These are phyloP conservation scores for Lagenorhynchus albirostris DNA, from an alignment of 2,113 vertebrate genomes.

Conservation along the genomic window DNA sequence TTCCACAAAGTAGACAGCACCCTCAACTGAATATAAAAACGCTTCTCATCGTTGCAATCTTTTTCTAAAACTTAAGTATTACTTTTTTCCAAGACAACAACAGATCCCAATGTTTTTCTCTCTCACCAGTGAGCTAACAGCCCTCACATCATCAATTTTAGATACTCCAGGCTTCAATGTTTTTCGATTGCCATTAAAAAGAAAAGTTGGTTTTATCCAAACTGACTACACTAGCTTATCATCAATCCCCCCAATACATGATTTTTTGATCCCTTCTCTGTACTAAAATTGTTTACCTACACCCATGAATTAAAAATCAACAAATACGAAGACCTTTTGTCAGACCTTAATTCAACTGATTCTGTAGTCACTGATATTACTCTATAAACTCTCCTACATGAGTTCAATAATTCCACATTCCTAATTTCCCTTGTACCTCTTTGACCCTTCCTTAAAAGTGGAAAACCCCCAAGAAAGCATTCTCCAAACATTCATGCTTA, in stretches of 20 bases:
- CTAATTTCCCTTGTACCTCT: not conserved
- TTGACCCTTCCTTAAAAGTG: not conserved
- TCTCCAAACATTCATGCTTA: not conserved
- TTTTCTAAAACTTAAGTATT: not conserved
- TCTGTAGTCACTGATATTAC: not conserved
- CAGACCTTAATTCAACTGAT: not conserved
- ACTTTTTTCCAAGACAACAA: not conserved
- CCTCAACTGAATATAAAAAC: not conserved
- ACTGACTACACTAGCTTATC: not conserved
- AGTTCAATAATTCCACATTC: not conserved
- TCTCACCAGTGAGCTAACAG: not conserved
- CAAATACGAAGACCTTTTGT: not conserved
- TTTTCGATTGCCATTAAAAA: not conserved
- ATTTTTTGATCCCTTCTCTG: not conserved
- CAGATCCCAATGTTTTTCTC: not conserved
- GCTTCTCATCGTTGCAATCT: not conserved
- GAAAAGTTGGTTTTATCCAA: not conserved
- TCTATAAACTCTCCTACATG: not conserved
- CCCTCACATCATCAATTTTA: not conserved
- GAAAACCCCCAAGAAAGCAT: not conserved
- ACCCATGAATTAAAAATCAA: not conserved
- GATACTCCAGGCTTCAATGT: not conserved
- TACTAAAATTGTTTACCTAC: not conserved
- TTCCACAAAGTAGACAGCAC: not conserved
- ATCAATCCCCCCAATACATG: not conserved